Evolutionary conservation across 2,888 invertebrate genomes (phyloP), one percentile per base, ranked within the genome.

Genomic region (Andrena haemorrhoa): DNA sequence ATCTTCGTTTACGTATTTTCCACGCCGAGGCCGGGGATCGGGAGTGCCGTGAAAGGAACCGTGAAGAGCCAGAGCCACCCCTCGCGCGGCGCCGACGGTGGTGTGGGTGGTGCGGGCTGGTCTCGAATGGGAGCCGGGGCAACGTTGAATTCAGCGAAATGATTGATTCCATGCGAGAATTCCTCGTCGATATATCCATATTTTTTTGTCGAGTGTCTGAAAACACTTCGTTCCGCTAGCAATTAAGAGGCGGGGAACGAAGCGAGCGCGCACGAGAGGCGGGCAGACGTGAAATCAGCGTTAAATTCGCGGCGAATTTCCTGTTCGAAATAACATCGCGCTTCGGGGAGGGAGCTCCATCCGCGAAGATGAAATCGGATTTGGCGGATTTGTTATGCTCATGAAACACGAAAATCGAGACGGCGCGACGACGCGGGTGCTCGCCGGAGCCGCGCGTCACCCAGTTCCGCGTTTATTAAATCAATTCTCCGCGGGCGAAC

Each of bases 1-100:
- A 73, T 78, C 83, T 81, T 86, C 86, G 88, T 86, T 86, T 79
- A 70, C 86, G 88, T 87, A 88, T 86, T 88, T 82, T 79, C 79
- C 70, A 76, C 75, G 58, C 31, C 41, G 69, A 70, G 79, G 82
- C 84, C 79, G 63, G 76, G 78, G 83, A 88, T 88, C 76, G 78
- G 76, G 73, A 63, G 51, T 64, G 79, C 68, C 69, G 71, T 87
- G 87, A 87, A 84, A 85, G 79, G 85, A 85, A 82, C 73, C 88
- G 86, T 76, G 79, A 86, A 86, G 84, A 85, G 80, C 69, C 47
- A 64, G 65, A 72, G 65, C 68, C 66, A 71, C 10, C 49, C 64
- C 6, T 47, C 61, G 58, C 33, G 66, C 80, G 82, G 35, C 66
- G 72, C 29, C 53, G 75, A 60, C 71, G 76, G 77, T 41, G 51